Evolutionary conservation across 64 coral and sea anemone genomes (phyloP), one percentile per base, ranked within the genome.

Genomic region (Acropora yongei): DNA sequence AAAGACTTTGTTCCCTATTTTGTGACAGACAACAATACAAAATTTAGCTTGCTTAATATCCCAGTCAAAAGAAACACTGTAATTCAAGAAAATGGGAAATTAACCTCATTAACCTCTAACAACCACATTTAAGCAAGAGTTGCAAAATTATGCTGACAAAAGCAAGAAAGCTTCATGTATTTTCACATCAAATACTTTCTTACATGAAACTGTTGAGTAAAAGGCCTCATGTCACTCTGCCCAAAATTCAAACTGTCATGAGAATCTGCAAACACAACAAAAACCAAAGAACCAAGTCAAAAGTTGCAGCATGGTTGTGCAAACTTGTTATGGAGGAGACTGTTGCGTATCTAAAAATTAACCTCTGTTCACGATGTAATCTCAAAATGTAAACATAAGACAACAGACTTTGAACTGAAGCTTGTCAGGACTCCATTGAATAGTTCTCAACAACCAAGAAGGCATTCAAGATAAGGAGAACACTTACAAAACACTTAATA

Each of bases 221-320:
- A 85, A 11, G 60, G 3, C 14, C 82, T 85, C 82, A 85, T 85
- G 1, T 85, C 82, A 11, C 16, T 49, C 4, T 44, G 57, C 40
- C 53, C 40, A 82, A 82, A 82, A 43, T 44, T 71, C 7, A 85
- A 45, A 13, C 30, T 44, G 12, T 85, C 82, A 11, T 85, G 82
- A 4, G 82, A 71, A 72, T 85, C 82, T 85, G 61, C 6, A 85
- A 85, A 85, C 9, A 84, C 8, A 47, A 84, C 43, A 44, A 85
- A n/a, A 19, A 85, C 30, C 13, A 43, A 3, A 47, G 12, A 78
- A 1, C 12, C 2, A 2, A 16, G 75, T 17, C 44, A 63, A 63
- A 13, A 63, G 60, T 13, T 63, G 11, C 3, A 10, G 11, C 60
- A 8, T 63, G 60, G 2, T 55, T 4, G 9, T 45, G 30, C 19